Conservation (phyloP, 1,140 invertebrate genomes). For the Asbolus verrucosus region DNA sequence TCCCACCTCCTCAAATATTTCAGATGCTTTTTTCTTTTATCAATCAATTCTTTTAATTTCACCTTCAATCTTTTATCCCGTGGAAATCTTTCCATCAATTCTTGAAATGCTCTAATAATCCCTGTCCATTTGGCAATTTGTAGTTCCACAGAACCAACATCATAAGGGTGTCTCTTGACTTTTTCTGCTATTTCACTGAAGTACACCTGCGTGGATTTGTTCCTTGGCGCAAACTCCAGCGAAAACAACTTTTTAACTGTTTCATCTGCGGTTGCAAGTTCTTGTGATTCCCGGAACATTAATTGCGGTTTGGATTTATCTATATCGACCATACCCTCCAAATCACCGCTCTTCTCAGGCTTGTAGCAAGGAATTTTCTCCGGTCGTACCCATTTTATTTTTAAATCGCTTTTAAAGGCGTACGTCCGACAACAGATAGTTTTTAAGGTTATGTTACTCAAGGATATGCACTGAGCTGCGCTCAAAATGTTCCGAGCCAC, state of each 20-base stretch:
- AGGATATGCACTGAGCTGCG: neutral
- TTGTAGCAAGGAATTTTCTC: constrained; percentile 68
- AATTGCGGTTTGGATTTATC: constrained; percentile 62
- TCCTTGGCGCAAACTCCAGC: constrained; percentile 68
- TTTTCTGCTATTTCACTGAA: constrained; percentile 65
- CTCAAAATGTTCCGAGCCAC: neutral
- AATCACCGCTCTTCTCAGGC: constrained; percentile 72
- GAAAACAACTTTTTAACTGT: constrained; percentile 71
- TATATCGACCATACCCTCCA: constrained; percentile 64
- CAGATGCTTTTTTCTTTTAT: constrained; percentile 79
- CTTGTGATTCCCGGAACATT: constrained; percentile 66
- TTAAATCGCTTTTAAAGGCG: constrained; percentile 70
- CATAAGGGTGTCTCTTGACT: constrained; percentile 70
- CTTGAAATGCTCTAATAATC: constrained; percentile 70
- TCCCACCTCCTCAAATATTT: constrained; percentile 78
- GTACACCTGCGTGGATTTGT: constrained; percentile 61
- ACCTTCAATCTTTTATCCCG: constrained; percentile 69
- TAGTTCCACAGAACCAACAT: constrained; percentile 70
- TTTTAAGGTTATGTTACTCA: neutral
- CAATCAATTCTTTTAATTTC: constrained; percentile 78
- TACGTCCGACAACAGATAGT: constrained; percentile 58
- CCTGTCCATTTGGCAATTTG: constrained; percentile 67
- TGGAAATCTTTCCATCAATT: constrained; percentile 66
- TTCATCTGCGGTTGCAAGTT: constrained; percentile 70
- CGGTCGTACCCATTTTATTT: constrained; percentile 75